These are phyloP conservation scores for Macquaria ambigua DNA, from an alignment of 2,113 vertebrate genomes.

Conservation along the genomic window DNA sequence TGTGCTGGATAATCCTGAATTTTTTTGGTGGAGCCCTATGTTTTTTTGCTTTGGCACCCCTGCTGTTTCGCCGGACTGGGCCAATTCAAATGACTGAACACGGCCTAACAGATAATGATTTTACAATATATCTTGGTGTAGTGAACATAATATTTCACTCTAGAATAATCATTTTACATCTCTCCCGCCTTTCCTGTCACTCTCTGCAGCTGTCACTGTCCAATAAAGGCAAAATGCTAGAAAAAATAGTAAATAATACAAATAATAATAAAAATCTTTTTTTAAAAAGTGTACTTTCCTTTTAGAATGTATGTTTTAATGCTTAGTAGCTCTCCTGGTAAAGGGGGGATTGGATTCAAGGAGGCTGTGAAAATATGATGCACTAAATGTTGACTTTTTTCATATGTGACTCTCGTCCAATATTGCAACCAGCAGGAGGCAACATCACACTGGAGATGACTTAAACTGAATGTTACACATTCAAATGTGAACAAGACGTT, in stretches of 20 bases:
- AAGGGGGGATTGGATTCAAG: background rate
- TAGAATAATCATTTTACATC: background rate
- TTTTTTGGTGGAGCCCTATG: background rate
- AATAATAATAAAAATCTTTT: background rate
- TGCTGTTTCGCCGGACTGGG: background rate
- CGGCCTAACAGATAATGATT: background rate
- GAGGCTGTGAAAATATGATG: no score
- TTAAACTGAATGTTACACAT: background rate
- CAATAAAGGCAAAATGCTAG: no score
- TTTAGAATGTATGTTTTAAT: background rate
- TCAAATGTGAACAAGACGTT: constrained; percentile 4
- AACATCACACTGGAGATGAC: background rate
- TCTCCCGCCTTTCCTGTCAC: no score
- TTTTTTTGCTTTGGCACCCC: background rate
- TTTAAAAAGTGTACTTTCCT: background rate
- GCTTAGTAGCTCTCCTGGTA: background rate
- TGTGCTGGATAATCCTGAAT: no score
- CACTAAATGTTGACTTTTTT: background rate
- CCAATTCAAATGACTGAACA: background rate
- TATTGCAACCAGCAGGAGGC: background rate
- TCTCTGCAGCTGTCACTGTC: no score
- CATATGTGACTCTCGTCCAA: background rate
- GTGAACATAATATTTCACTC: background rate
- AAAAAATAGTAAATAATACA: no score
- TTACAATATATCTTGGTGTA: background rate